Conservation (phyloP, 2,888 invertebrate species). For the Cosmopolites sordidus region DNA sequence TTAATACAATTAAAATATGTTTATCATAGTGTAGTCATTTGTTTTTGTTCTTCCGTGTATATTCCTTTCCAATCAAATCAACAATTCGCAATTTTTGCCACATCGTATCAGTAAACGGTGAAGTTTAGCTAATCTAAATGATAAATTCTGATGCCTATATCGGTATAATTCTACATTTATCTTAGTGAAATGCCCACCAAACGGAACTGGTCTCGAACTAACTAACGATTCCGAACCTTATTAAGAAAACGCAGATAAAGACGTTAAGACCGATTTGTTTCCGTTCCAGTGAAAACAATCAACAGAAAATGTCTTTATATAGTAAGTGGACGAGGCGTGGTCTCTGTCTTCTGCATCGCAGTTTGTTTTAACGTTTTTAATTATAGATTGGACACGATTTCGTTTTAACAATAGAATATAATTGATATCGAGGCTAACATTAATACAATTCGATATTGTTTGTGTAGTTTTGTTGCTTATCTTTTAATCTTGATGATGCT, state of each 20-base stretch:
- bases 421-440: slow-evolving; percentile 5
- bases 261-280: slow-evolving; percentile 13
- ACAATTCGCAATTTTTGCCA: too few relatives aligned
- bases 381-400: too few relatives aligned
- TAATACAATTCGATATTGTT: neutral
- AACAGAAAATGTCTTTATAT: neutral
- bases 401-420: slow-evolving; percentile 4
- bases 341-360: too few relatives aligned
- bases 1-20: too few relatives aligned
- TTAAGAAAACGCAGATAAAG: slow-evolving; percentile 8
- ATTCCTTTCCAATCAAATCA: too few relatives aligned
- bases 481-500: too few relatives aligned
- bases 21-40: too few relatives aligned
- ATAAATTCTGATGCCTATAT: slow-evolving; percentile 4
- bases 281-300: slow-evolving; percentile 11
- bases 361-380: too few relatives aligned
- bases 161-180: slow-evolving; percentile 5
- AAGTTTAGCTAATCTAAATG: neutral
- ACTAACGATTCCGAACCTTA: slow-evolving; percentile 2
- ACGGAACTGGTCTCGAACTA: too few relatives aligned
- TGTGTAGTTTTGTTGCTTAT: too few relatives aligned
- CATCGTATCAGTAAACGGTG: neutral
- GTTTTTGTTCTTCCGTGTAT: too few relatives aligned
- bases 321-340: too few relatives aligned
- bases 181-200: slow-evolving; percentile 3